Evolutionary conservation across 2,888 invertebrate genomes (phyloP).

Genomic region (Amphipyra berbera): DNA sequence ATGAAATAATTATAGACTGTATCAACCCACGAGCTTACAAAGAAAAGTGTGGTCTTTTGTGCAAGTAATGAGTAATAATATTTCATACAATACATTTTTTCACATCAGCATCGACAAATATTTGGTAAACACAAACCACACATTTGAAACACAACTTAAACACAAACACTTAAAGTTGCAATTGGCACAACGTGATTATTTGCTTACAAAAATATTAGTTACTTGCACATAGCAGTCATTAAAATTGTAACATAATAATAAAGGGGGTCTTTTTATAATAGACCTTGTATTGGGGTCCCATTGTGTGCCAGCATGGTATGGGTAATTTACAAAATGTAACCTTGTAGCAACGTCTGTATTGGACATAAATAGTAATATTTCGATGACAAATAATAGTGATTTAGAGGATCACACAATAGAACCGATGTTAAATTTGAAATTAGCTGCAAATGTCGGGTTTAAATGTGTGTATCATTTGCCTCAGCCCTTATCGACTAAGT

Average conservation of each 20-base stretch:
- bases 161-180: background rate
- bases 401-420: slow-evolving; percentile 74
- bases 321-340: slow-evolving; percentile 82
- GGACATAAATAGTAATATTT: slow-evolving; percentile 79
- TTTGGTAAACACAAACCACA: slow-evolving; percentile 4
- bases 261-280: slow-evolving; percentile 83
- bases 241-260: slow-evolving; percentile 87
- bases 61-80: slow-evolving; percentile 50
- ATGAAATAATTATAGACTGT: background rate
- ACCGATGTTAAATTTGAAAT: slow-evolving; percentile 66
- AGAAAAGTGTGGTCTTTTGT: slow-evolving; percentile 40
- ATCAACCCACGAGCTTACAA: slow-evolving; percentile 9
- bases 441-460: slow-evolving; percentile 60
- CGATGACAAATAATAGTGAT: slow-evolving; percentile 85
- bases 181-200: background rate
- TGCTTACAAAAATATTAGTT: slow-evolving; percentile 44
- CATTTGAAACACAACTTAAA: slow-evolving; percentile 9
- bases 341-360: slow-evolving; percentile 66
- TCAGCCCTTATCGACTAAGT: background rate
- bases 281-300: slow-evolving; percentile 81
- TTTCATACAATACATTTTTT: slow-evolving; percentile 51
- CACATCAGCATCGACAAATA: slow-evolving; percentile 41
- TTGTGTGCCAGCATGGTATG: slow-evolving; percentile 72
- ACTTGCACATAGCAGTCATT: slow-evolving; percentile 77
- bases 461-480: slow-evolving; percentile 39